A percentile compares a stretch with the other conserved stretches of the same genome.
Evolutionary conservation across 2,888 invertebrate species (phyloP).

Genomic region (Eristalis intricaria): DNA sequence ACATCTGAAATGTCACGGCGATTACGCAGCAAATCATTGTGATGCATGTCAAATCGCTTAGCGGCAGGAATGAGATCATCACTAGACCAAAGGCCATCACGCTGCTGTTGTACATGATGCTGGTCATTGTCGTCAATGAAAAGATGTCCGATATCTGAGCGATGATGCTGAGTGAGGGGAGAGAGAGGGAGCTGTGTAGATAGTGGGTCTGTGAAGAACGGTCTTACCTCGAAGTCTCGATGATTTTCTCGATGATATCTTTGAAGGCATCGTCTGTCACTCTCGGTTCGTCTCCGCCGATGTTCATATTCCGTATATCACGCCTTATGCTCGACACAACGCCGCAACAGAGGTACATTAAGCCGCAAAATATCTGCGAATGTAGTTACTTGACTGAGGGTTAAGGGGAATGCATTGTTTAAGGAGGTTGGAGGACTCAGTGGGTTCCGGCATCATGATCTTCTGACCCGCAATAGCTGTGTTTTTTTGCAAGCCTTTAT

Average conservation of each 20-base stretch:
- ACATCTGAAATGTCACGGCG: conserved; percentile 15
- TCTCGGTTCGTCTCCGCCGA: neutral
- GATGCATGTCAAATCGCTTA: neutral
- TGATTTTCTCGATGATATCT: neutral
- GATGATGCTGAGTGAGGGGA: neutral
- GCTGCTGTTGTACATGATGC: conserved; percentile 13
- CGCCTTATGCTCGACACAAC: neutral
- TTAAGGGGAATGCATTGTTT: too few species aligned
- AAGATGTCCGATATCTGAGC: neutral
- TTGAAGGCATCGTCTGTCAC: neutral
- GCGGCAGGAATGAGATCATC: neutral
- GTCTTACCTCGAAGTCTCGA: neutral
- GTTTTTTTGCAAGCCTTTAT: too few species aligned
- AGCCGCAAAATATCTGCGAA: conserved; percentile 12
- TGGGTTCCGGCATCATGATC: too few species aligned
- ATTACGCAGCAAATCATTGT: conserved; percentile 9
- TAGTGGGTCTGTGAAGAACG: neutral
- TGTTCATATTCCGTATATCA: neutral
- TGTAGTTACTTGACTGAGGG: too few species aligned
- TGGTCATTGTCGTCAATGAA: conserved; percentile 11
- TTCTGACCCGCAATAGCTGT: too few species aligned
- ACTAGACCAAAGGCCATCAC: conserved; percentile 12
- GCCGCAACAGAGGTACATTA: conserved; percentile 6
- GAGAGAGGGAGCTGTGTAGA: neutral
- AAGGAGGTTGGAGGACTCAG: too few species aligned